Conservation (phyloP, 2,888 invertebrate genomes). For the Blastobasis adustella region DNA sequence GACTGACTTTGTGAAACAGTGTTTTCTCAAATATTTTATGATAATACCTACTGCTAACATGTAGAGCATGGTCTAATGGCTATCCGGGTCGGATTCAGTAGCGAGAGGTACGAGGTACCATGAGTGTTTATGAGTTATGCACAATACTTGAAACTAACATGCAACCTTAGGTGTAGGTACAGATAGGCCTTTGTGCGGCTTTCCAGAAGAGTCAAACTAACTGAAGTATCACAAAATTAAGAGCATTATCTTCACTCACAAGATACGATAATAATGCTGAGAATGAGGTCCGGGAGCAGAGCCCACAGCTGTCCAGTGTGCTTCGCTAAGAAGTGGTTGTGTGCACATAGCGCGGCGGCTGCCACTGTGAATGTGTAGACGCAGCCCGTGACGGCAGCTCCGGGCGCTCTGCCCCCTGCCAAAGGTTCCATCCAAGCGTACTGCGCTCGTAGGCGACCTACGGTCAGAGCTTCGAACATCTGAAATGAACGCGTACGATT, state of each 20-base stretch:
- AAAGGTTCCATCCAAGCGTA: slow-evolving; percentile 84
- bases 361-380: slow-evolving; percentile 81
- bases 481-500: slow-evolving; percentile 22
- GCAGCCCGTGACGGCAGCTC: slow-evolving; percentile 82
- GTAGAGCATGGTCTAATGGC: too few relatives aligned
- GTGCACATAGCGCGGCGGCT: slow-evolving; percentile 81
- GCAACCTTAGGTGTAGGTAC: too few relatives aligned
- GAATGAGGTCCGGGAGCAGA: slow-evolving; percentile 75
- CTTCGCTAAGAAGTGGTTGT: slow-evolving; percentile 77
- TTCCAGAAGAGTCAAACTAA: too few relatives aligned
- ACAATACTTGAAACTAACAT: too few relatives aligned
- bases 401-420: slow-evolving; percentile 84
- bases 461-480: slow-evolving; percentile 77
- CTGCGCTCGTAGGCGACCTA: slow-evolving; percentile 84
- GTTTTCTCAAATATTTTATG: too few relatives aligned
- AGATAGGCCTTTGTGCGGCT: too few relatives aligned
- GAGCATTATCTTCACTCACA: slow-evolving; percentile 62
- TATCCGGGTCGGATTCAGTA: too few relatives aligned
- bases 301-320: slow-evolving; percentile 78
- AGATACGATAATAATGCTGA: slow-evolving; percentile 76
- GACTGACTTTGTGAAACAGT: too few relatives aligned
- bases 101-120: too few relatives aligned
- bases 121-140: too few relatives aligned
- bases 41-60: too few relatives aligned
- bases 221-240: not conserved